phyloP scores from a whole-genome alignment of 2,797 vertebrate species.

The Carapus acus region DNA sequence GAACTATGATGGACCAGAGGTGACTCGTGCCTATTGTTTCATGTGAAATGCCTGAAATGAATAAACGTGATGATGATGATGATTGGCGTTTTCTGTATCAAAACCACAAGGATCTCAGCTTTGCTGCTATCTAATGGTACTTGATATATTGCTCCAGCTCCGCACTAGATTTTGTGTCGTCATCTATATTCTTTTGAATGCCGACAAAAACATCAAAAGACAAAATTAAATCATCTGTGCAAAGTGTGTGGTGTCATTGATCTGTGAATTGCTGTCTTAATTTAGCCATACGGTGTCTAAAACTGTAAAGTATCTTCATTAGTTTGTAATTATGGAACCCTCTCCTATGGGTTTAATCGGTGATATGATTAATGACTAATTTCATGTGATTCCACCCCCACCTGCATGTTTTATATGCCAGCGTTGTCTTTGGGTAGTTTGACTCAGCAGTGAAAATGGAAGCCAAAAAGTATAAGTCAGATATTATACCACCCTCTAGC shows the following conservation, averaged over 20 bases:
- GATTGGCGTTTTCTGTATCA: no score
- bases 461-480: neutral
- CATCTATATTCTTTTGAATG: no score
- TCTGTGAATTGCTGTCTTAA: no score
- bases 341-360: conserved; percentile 23
- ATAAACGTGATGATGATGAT: no score
- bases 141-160: no score
- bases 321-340: conserved; percentile 13
- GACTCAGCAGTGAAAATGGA: neutral
- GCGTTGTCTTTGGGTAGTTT: conserved; percentile 9
- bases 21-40: no score
- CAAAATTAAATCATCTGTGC: neutral
- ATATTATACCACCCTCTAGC: neutral
- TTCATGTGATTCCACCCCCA: conserved; percentile 14
- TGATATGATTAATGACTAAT: conserved; percentile 27
- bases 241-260: neutral
- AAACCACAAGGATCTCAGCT: no score
- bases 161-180: no score
- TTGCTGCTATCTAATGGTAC: no score
- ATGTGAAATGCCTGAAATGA: no score
- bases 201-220: neutral
- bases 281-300: conserved; percentile 15
- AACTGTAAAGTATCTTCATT: neutral
- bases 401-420: conserved; percentile 7
- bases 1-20: no score